phyloP scores from a whole-genome alignment of 1,140 invertebrate species.

The Cydia splendana region DNA sequence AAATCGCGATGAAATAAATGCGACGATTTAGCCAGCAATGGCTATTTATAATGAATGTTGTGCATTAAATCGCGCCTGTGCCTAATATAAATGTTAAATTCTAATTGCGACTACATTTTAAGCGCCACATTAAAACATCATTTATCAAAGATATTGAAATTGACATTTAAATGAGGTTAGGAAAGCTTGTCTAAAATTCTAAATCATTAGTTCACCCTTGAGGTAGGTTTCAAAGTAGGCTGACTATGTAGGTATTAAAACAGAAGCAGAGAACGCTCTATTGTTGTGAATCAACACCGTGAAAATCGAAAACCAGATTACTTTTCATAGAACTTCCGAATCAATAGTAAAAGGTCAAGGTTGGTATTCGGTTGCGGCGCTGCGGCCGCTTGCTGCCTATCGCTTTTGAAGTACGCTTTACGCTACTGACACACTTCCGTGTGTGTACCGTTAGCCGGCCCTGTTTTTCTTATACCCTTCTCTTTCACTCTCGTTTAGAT shows the following conservation, averaged over 20 bases:
- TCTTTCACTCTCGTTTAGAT: slow-evolving; percentile 71
- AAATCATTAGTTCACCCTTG: slow-evolving; percentile 53
- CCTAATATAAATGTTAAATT: too few species aligned
- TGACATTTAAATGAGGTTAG: too few species aligned
- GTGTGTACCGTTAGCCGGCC: slow-evolving; percentile 74
- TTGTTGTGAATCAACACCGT: slow-evolving; percentile 75
- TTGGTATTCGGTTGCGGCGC: slow-evolving; percentile 50
- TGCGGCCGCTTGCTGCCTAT: slow-evolving; percentile 55
- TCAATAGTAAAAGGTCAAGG: slow-evolving; percentile 62
- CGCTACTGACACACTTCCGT: slow-evolving; percentile 78
- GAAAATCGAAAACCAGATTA: slow-evolving; percentile 73
- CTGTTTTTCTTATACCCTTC: slow-evolving; percentile 62
- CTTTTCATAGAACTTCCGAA: slow-evolving; percentile 46
- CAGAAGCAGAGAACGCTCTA: slow-evolving; percentile 63
- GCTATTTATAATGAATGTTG: too few species aligned
- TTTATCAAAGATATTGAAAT: too few species aligned
- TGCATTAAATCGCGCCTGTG: too few species aligned
- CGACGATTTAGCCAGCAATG: too few species aligned
- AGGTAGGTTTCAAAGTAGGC: slow-evolving; percentile 72
- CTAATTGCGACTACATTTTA: too few species aligned
- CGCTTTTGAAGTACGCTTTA: slow-evolving; percentile 50
- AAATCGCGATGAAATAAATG: too few species aligned
- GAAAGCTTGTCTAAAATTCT: slow-evolving; percentile 39
- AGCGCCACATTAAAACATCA: too few species aligned
- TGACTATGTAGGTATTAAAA: slow-evolving; percentile 50